Evolutionary conservation across 1,140 invertebrate genomes (phyloP).

Genomic region (Nasonia longicornis): DNA sequence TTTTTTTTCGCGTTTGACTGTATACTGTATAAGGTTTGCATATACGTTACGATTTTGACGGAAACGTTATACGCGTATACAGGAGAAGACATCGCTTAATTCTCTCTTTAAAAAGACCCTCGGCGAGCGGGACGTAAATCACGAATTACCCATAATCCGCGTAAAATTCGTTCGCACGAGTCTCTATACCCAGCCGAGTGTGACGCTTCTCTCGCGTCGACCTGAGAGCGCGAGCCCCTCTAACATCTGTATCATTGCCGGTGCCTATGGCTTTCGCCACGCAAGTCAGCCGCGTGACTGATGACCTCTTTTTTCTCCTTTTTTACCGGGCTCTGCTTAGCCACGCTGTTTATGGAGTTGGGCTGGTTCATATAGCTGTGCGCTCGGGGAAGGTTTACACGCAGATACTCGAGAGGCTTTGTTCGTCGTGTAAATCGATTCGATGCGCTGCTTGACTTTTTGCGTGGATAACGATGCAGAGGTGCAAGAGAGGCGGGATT

Average conservation of each 20-base stretch:
- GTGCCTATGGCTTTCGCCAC: constrained; percentile 14
- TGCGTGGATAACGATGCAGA: neutral
- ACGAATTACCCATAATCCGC: constrained; percentile 31
- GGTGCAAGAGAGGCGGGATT: neutral
- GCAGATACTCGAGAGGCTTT: neutral
- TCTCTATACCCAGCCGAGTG: neutral
- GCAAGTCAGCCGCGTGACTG: constrained; percentile 25
- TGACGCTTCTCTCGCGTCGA: neutral
- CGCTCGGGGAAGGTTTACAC: neutral
- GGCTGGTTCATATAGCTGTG: neutral
- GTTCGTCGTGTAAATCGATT: constrained; percentile 16
- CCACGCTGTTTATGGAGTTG: constrained; percentile 1
- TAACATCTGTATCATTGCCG: constrained; percentile 44
- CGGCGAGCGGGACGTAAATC: constrained; percentile 3
- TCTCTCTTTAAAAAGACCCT: neutral
- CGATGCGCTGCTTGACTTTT: constrained; percentile 25
- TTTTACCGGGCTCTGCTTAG: neutral
- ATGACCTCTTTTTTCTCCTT: constrained; percentile 15
- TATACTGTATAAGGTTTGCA: too few relatives aligned
- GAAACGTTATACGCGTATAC: too few relatives aligned
- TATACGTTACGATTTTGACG: too few relatives aligned
- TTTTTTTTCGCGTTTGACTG: neutral
- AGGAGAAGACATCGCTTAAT: neutral
- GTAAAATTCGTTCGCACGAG: constrained; percentile 39
- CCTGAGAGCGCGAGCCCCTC: constrained; percentile 3